phyloP scores from a whole-genome alignment of 2,888 invertebrate genomes.

The Tachystola acroxantha region DNA sequence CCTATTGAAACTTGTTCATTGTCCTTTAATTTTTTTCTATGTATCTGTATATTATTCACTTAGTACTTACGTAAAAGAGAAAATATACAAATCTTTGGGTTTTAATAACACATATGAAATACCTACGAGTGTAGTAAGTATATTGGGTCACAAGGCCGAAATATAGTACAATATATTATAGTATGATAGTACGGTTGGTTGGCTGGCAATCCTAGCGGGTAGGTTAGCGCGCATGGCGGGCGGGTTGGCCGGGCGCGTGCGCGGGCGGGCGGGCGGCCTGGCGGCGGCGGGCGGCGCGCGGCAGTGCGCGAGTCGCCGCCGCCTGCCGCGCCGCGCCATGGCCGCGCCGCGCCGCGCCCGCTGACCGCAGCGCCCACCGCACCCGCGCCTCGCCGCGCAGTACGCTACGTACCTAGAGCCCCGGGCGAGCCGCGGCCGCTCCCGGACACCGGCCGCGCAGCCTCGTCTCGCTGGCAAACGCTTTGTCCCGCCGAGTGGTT shows the following conservation, averaged over 20 bases:
- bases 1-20: no score
- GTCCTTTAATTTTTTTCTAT: no score
- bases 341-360: conserved; percentile 62
- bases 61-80: no score
- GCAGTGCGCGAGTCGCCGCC: conserved; percentile 63
- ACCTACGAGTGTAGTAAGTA: no score
- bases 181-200: no score
- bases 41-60: no score
- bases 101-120: no score
- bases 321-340: conserved; percentile 65
- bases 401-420: conserved; percentile 18
- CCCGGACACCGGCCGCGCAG: conserved; percentile 15
- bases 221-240: no score
- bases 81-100: no score
- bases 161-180: no score
- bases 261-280: conserved; percentile 15
- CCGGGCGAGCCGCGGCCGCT: conserved; percentile 19
- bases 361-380: conserved; percentile 53
- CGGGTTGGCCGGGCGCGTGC: conserved; percentile 22
- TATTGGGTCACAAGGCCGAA: no score
- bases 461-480: not conserved
- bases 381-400: conserved; percentile 30
- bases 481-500: conserved; percentile 9
- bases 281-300: conserved; percentile 35
- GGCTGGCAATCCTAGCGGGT: no score